Evolutionary conservation across 2,113 vertebrate species (phyloP).

Genomic region (Dunckerocampus dactyliophorus): DNA sequence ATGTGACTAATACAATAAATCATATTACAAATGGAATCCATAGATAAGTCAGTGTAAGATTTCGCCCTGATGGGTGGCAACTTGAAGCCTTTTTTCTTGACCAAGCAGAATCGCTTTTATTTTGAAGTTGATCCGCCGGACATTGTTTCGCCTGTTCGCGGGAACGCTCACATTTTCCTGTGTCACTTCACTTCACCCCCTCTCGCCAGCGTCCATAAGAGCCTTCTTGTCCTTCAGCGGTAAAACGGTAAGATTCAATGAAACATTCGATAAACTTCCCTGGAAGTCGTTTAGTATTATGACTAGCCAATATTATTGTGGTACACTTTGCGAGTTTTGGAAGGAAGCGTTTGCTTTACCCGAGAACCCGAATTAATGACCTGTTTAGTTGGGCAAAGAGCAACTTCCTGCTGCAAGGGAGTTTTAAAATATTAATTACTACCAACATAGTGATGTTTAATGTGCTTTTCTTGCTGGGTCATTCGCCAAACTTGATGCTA

Average conservation of each 20-base stretch:
- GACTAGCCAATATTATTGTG: too few relatives aligned
- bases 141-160: background rate
- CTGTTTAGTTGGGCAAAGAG: background rate
- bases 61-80: background rate
- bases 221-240: constrained; percentile 20
- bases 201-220: constrained; percentile 54
- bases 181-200: constrained; percentile 23
- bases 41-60: background rate
- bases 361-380: background rate
- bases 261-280: background rate
- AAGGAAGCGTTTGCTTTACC: background rate
- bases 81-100: background rate
- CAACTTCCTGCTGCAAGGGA: background rate
- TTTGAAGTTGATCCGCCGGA: constrained; percentile 30
- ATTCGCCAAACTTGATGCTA: background rate
- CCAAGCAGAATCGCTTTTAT: constrained; percentile 26
- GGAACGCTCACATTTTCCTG: constrained; percentile 9
- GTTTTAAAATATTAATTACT: background rate
- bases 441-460: background rate
- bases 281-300: background rate
- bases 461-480: background rate
- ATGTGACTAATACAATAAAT: background rate
- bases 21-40: background rate
- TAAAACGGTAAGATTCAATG: constrained; percentile 61
- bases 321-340: background rate